Percentiles rank a stretch among this genome's conserved stretches.
Conservation (phyloP, 2,888 invertebrate species). For the Melangyna quadrimaculata region DNA sequence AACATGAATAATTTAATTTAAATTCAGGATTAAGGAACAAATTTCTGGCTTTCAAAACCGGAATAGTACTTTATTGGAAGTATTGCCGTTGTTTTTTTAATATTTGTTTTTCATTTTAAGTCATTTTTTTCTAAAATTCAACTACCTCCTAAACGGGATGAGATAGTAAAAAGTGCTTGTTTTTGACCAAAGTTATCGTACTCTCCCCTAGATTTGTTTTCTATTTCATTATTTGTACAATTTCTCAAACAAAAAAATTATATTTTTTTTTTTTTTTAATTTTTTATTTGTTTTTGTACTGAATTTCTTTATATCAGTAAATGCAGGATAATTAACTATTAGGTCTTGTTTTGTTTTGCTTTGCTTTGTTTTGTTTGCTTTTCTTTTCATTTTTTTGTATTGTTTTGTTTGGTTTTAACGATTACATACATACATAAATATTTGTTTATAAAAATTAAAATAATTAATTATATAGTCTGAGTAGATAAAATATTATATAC, state of each 20-base stretch:
- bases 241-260: not conserved
- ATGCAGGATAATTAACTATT: constrained; percentile 77
- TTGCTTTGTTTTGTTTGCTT: constrained; percentile 31
- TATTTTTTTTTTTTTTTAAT: constrained; percentile 26
- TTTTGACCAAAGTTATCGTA: too few relatives aligned
- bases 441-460: constrained; percentile 29
- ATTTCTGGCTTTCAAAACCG: too few relatives aligned
- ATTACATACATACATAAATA: constrained; percentile 62
- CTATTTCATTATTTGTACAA: not conserved
- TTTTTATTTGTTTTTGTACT: constrained; percentile 79
- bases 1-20: too few relatives aligned
- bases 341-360: constrained; percentile 60
- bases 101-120: too few relatives aligned
- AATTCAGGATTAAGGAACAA: too few relatives aligned
- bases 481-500: constrained; percentile 24
- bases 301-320: constrained; percentile 80
- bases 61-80: too few relatives aligned
- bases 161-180: too few relatives aligned
- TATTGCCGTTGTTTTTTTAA: too few relatives aligned
- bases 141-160: too few relatives aligned
- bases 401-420: constrained; percentile 45
- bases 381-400: not conserved
- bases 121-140: too few relatives aligned
- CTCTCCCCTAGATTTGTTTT: too few relatives aligned
- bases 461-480: constrained; percentile 57